phyloP scores from a whole-genome alignment of 2,797 vertebrate species.

The Sebastes nivosus region DNA sequence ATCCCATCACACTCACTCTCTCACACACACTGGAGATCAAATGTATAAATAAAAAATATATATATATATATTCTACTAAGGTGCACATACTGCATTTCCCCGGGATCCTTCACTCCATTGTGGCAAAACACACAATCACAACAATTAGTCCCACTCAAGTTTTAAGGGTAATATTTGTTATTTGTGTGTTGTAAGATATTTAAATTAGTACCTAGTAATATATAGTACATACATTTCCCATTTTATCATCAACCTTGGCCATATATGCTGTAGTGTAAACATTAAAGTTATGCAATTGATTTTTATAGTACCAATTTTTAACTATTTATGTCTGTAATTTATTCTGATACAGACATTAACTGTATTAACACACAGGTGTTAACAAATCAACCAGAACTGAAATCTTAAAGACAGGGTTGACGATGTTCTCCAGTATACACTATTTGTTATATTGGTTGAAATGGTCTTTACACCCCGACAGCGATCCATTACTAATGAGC shows the following conservation, averaged over 20 bases:
- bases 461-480: no score
- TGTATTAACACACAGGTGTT: not conserved
- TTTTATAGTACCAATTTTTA: not conserved
- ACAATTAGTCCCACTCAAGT: not conserved
- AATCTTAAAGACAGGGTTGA: not conserved
- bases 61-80: not conserved
- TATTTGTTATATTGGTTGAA: no score
- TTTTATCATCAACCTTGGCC: not conserved
- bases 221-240: not conserved
- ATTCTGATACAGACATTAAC: not conserved
- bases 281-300: not conserved
- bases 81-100: not conserved
- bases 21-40: not conserved
- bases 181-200: not conserved
- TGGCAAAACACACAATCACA: not conserved
- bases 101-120: not conserved
- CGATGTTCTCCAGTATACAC: no score
- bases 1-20: not conserved
- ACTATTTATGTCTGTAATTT: not conserved
- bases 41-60: not conserved
- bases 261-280: not conserved
- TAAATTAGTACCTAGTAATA: not conserved
- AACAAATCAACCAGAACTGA: not conserved
- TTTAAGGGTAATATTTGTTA: not conserved
- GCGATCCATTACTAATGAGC: no score